Base-by-base conservation (phyloP, 2,888 invertebrate genomes). In the Biston stratarius region DNA sequence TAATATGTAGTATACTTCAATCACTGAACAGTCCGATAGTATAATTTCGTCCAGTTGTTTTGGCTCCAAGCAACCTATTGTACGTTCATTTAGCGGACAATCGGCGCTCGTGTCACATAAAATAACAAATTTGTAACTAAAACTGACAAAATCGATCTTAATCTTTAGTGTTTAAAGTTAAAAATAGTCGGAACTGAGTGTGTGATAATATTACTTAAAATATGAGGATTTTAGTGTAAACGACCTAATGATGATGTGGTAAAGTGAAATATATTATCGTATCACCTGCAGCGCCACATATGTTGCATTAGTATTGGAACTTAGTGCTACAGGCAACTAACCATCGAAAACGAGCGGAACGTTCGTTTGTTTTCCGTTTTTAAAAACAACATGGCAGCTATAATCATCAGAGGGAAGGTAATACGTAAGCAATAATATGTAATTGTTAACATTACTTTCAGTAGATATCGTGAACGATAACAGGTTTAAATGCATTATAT, bases 41-140 rank as follows among this genome's bases (percentile, higher is more conserved):
- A 78, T 81, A 83, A 85, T 83, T 81, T 38, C 34, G 51, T 75
- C 68, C 61, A 76, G 72, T 83, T 90, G 89, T 91, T 91, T 89
- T 88, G 88, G 78, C 85, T 85, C 80, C 75, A 72, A 24, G 48
- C 64, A 34, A 77, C 72, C 80, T 81, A 88, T 88, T 87, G 89
- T 88, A 77, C 67, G 77, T 67, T 67, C 77, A 82, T 83, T 83
- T 77, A 75, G 14, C 12, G 15, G 47, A 48, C 44, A 47, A 53
- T 52, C 57, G 33, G 24, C 40, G 8, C 51, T 49, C 52, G 45
- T 8, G 38, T 42, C 40, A n/a, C 49, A 40, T 47, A 38, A 33
- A 1, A 36, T 40, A 7, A 24, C 24, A 34, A 40, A 15, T 11
- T 48, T 44, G 24, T 15, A 40, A 2, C 33, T 33, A 33, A 24